Evolutionary conservation across 1,140 invertebrate genomes (phyloP), one percentile per base, ranked within the genome.

Genomic region (Nephila pilipes): DNA sequence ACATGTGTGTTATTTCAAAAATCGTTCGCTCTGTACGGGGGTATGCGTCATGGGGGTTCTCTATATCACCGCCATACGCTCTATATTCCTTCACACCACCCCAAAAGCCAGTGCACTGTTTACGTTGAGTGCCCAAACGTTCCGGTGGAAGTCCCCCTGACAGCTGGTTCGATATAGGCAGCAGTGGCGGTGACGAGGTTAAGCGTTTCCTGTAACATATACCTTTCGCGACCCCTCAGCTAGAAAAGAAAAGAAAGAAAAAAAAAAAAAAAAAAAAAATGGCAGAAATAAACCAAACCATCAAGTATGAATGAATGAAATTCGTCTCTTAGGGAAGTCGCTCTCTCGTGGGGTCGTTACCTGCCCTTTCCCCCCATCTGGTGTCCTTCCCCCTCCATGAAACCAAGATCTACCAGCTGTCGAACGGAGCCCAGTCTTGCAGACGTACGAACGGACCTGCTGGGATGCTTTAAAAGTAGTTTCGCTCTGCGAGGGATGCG

Each of bases 191-290:
- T 32, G 85, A 65, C 58, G 36, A 58, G 85, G 85, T 87, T 88
- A 90, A 90, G 88, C 88, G 88, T 80, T 90, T 90, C 88, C 88
- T 90, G 88, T 90, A 90, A 90, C 88, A 79, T 90, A 90, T 80
- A 90, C 88, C 88, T 80, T 90, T 85, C 83, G 58, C 83, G 83
- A 85, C 88, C 88, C 88, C 65, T 75, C 55, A 85, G 38, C 54
- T 12, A 29, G 83, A n/a, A 22, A 22, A 55, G 57, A 46, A n/a
- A 79, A 58, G 54, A 90, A 22, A 69, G 22, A n/a, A 87, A n/a
- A 36, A 38, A 22, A 69, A 54, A 12, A 54, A 87, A 36, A 54
- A 38, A 87, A 20, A 58, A 58, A 58, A 58, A 16, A 69, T 65
- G 54, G 55, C 65, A 90, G 20, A 80, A 79, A 90, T 22, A 57